Evolutionary conservation across 1,140 invertebrate genomes (phyloP), one percentile per base, ranked within the genome.

Genomic region (Triops cancriformis): DNA sequence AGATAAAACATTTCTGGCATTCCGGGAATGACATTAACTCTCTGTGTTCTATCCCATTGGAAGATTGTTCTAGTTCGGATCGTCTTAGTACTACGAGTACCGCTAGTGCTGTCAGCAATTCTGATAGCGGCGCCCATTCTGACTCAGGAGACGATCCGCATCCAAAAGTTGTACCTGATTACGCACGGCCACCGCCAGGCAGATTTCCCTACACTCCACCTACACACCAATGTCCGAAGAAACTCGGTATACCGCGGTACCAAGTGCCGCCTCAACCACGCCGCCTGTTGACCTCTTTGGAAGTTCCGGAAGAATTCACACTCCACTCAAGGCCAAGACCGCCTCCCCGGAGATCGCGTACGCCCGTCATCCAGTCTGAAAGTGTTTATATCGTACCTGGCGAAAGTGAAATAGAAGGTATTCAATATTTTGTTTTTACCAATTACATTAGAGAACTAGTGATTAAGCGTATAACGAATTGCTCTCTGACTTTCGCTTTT

Each of bases 41-140:
- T 37, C 31, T 37, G 31, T 37, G 7, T 37, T 37, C 31, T 37
- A n/a, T 82, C 79, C 28, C 76, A 43, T 77, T 43, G 37, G 18
- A 72, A 91, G 90, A 90, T 85, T 93, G 91, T 18, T 87, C 87
- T 1, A 93, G 92, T 0, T 93, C 92, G 6, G 92, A 92, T 2
- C 88, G 92, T 37, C 88, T 94, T 80, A 93, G 92, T 81, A 92
- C 89, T 1, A 90, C 89, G 0, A 92, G 90, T 82, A 89, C 88
- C 10, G 89, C 89, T 78, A 93, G 92, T 0, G 92, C 91, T 0
- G 93, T 94, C 81, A 93, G 92, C 82, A 92, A 92, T 0, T 92
- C 91, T 0, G 93, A 94, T 81, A 93, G 92, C 82, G 92, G 92
- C 75, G 92, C 92, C 0, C 92, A 93, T 83, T 94, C 92, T 0